These are phyloP conservation scores for Osmerus mordax DNA, from an alignment of 2,113 vertebrate species.

Conservation along the genomic window DNA sequence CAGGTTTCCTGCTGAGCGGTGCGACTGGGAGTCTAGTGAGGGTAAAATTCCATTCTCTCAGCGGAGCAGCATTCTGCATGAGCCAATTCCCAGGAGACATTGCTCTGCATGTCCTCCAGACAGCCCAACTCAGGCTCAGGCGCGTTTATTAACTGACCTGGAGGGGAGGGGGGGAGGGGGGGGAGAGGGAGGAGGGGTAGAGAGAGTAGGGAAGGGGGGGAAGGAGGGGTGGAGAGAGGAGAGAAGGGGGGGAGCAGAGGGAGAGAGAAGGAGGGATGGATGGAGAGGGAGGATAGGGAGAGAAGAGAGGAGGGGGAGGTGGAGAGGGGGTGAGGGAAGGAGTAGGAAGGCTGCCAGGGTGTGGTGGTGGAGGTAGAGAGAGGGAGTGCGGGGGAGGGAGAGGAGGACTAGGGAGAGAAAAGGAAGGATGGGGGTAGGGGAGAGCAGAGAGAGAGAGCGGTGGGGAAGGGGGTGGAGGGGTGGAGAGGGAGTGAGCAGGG, in stretches of 20 bases:
- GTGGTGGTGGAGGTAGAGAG: neutral
- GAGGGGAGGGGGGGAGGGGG: slow-evolving; percentile 38
- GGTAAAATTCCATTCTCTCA: slow-evolving; percentile 93
- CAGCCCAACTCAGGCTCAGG: slow-evolving; percentile 75
- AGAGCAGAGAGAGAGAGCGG: slow-evolving; percentile 8
- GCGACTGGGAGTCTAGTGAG: slow-evolving; percentile 81
- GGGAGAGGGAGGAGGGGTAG: slow-evolving; percentile 25
- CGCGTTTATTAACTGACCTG: slow-evolving; percentile 83
- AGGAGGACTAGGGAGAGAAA: slow-evolving; percentile 28
- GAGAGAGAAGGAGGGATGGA: neutral
- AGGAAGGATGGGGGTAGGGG: slow-evolving; percentile 38
- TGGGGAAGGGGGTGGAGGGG: slow-evolving; percentile 8
- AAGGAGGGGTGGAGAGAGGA: slow-evolving; percentile 11
- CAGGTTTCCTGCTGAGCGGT: slow-evolving; percentile 80
- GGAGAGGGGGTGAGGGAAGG: neutral
- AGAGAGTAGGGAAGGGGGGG: slow-evolving; percentile 27
- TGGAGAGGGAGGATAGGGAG: neutral
- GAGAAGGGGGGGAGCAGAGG: neutral
- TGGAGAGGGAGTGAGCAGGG: slow-evolving; percentile 2
- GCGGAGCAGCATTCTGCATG: slow-evolving; percentile 88
- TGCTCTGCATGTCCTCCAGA: slow-evolving; percentile 79
- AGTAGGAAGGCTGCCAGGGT: slow-evolving; percentile 1
- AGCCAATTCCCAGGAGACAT: slow-evolving; percentile 86
- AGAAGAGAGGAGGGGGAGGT: neutral
- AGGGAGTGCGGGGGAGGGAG: slow-evolving; percentile 42